Conservation (phyloP, 2,797 vertebrate genomes). For the Podarcis lilfordi region DNA sequence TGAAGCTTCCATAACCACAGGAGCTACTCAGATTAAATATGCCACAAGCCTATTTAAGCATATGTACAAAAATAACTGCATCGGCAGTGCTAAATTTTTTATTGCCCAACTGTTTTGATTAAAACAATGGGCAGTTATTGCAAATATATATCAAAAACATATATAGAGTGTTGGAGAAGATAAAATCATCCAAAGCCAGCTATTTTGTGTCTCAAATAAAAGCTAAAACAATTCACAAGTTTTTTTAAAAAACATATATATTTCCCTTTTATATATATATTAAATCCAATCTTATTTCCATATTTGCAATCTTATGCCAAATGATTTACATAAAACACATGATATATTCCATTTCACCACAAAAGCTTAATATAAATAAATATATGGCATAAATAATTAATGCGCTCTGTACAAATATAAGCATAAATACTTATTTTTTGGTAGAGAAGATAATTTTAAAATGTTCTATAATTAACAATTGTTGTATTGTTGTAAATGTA, state of each 20-base stretch:
- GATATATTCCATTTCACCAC: no score
- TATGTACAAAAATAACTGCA: not conserved
- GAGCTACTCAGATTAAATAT: conserved; percentile 24
- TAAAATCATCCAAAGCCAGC: not conserved
- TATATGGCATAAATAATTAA: no score
- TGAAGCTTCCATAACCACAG: not conserved
- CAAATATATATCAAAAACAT: conserved; percentile 34
- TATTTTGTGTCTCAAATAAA: not conserved
- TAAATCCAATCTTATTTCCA: no score
- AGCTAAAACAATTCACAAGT: not conserved
- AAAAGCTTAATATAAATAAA: no score
- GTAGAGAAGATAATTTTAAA: no score
- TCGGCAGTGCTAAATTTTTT: conserved; percentile 26
- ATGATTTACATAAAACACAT: no score
- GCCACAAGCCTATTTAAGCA: not conserved
- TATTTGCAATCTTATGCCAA: no score
- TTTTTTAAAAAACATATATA: not conserved
- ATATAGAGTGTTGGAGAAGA: not conserved
- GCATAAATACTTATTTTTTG: no score
- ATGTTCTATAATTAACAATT: no score
- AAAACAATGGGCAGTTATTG: not conserved
- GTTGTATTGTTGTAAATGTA: no score
- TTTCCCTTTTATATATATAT: no score
- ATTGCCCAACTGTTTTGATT: conserved; percentile 35
- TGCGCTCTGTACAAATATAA: no score